Evolutionary conservation across 2,888 invertebrate species (phyloP), one percentile per base, ranked within the genome.

Genomic region (Macrostomum cliftonense): DNA sequence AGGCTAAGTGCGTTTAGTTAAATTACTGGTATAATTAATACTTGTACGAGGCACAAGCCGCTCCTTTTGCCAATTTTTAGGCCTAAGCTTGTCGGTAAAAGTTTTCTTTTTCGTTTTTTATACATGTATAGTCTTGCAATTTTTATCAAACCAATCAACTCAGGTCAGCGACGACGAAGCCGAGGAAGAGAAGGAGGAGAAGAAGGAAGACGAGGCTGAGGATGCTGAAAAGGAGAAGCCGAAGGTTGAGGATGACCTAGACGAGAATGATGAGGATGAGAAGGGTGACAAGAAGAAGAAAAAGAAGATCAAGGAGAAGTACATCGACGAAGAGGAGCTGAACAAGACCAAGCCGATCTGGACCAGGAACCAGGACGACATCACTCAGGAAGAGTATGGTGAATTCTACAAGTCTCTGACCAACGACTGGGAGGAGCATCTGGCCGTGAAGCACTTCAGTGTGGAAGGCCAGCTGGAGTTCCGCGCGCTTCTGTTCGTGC

Each of bases 321-420:
- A 93, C 74, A 82, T 81, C 1, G 95, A 95, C 65, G 93, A 95
- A 65, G 95, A 97, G 70, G 93, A 95, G 67, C 72, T 97, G 42
- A 97, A 97, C 78, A 95, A 95, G 71, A 89, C 88, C 17, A 93
- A 93, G 73, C 91, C 91, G 1, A 83, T 91, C 71, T 93, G 93
- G 91, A 93, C 91, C 0, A 77, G 91, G 56, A 93, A 93, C 59
- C 83, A 89, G 50, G 91, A 91, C 71, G 91, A 93, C 64, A 91
- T 93, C 66, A 83, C 82, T 38, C 83, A 86, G 67, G 88, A 89
- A 62, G 91, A 93, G 71, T 93, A 93, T 62, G 91, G 88, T 56
- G 91, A 93, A 75, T 93, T 93, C 75, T 93, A 93, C 79, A 93
- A 93, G 72, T 87, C 87, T 0, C 76, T 93, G 49, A 88, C 88